Evolutionary conservation across 2,113 vertebrate genomes (phyloP).

Genomic region (Megaceryle maxima): DNA sequence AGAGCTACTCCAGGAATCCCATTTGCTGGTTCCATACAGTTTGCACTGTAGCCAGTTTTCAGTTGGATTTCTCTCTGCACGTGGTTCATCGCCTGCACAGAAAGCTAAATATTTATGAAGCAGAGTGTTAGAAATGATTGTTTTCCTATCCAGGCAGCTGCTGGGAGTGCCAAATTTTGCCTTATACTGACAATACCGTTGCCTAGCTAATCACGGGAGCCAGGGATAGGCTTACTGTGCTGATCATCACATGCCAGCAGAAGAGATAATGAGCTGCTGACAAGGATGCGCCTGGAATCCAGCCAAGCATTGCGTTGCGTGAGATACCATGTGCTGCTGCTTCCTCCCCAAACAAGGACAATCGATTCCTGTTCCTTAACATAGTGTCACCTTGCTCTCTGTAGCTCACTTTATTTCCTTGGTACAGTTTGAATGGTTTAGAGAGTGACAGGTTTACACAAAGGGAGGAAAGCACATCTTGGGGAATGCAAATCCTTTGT

Average conservation of each 20-base stretch:
- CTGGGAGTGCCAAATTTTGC: conserved; percentile 44
- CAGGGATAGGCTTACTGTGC: conserved; percentile 13
- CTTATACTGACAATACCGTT: conserved; percentile 24
- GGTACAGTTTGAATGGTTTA: not conserved
- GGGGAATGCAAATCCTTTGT: not conserved
- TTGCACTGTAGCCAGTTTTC: not conserved
- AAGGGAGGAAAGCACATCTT: not conserved
- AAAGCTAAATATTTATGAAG: conserved; percentile 52
- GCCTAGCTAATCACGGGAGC: conserved; percentile 41
- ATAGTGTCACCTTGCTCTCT: not conserved
- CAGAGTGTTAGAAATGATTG: conserved; percentile 33
- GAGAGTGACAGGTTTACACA: not conserved
- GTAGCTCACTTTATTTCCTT: not conserved
- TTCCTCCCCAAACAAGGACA: not conserved
- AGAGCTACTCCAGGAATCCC: not conserved
- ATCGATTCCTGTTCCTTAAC: not conserved
- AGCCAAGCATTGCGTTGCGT: not conserved
- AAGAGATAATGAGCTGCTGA: conserved; percentile 49
- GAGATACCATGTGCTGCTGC: not conserved
- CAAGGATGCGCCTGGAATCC: conserved; percentile 20
- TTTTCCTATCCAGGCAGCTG: conserved; percentile 43
- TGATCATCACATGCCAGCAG: not conserved
- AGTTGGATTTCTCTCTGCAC: conserved; percentile 19
- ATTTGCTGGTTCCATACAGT: not conserved
- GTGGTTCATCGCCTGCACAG: not conserved